A percentile compares a stretch with the other conserved stretches of the same genome.
phyloP scores from a whole-genome alignment of 2,888 invertebrate species.

The Limnephilus lunatus region DNA sequence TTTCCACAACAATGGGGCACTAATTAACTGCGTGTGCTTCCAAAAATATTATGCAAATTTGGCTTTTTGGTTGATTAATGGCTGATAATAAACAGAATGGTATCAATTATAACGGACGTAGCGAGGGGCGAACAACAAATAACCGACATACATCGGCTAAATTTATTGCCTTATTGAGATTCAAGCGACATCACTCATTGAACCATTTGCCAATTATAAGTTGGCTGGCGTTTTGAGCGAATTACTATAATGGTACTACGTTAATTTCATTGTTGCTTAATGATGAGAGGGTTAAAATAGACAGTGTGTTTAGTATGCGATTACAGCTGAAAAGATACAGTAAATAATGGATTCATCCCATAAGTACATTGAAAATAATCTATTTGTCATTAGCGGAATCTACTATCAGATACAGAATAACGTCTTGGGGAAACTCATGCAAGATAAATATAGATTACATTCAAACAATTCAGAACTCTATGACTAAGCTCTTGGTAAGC shows the following conservation, averaged over 20 bases:
- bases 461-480: too few species aligned
- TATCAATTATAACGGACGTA: conserved; percentile 9
- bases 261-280: not conserved
- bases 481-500: too few species aligned
- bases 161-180: conserved; percentile 42
- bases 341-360: too few species aligned
- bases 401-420: too few species aligned
- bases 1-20: not conserved
- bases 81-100: conserved; percentile 3
- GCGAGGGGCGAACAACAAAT: not conserved
- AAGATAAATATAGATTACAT: too few species aligned
- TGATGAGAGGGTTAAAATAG: not conserved
- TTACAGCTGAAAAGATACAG: not conserved
- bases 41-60: not conserved
- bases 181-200: not conserved
- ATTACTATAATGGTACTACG: not conserved
- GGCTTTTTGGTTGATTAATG: not conserved
- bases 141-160: not conserved
- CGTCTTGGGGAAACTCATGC: too few species aligned
- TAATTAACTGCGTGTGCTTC: not conserved
- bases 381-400: too few species aligned
- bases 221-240: not conserved
- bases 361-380: too few species aligned
- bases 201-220: not conserved
- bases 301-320: not conserved